Base-by-base conservation (phyloP, 2,888 invertebrate genomes). In the Chironomus riparius region DNA sequence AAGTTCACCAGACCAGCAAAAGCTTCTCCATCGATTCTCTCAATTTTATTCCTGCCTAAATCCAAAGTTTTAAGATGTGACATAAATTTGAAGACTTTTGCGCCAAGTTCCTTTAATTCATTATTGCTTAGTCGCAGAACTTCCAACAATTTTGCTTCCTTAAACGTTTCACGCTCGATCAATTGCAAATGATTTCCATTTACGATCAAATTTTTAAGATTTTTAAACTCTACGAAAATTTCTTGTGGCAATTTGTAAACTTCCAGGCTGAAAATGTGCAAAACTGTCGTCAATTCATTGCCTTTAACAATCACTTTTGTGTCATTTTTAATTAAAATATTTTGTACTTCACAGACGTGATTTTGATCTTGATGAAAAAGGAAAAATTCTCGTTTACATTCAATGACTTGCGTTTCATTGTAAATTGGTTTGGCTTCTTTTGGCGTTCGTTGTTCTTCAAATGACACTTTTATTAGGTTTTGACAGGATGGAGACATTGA, bases 321-420 rank as follows among this genome's bases (percentile, higher is more conserved):
- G 7, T 56, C 56, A 56, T 72, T 72, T 56, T 61, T 72, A 13
- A 72, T 72, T 1, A 72, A 2, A 28, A 72, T 24, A 15, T 48
- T 48, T 15, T 48, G 22, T 4, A 72, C 72, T 61, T 72, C 72
- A 28, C 72, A 72, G 6, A 72, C 72, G 12, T 72, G 72, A 38
- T 72, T 72, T 47, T 72, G 72, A 38, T 72, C 72, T 61, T 72
- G 72, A 28, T 72, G 72, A 48, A 72, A 72, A 3, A 72, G 18
- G 15, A 61, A 72, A 48, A 72, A 72, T 61, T 72, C 72, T n/a
- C 72, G 56, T 28, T 72, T 48, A 61, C 72, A 72, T 61, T 72
- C 72, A 61, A 72, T 72, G 13, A 56, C 48, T n/a, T 48, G 15
- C 5, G 68, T 68, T 4, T 21, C 61, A 38, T 72, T 72, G 22